Evolutionary conservation across 2,113 vertebrate species (phyloP).

Genomic region (Camelus dromedarius): DNA sequence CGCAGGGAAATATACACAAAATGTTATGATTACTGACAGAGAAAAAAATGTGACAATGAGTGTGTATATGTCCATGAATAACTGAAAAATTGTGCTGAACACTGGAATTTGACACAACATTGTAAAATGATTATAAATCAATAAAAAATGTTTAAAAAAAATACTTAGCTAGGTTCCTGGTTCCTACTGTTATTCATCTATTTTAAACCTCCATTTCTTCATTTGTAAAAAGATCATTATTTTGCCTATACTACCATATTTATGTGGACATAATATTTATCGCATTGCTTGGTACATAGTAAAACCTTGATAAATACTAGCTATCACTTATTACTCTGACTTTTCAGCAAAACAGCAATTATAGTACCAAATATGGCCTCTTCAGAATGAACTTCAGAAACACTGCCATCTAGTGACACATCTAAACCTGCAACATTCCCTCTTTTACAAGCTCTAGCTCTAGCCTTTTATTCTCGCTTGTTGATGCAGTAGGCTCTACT

Average conservation of each 20-base stretch:
- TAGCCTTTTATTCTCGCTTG: background rate
- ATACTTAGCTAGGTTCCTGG: background rate
- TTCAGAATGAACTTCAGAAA: slow-evolving; percentile 23
- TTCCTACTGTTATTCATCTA: background rate
- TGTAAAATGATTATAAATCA: too few relatives aligned
- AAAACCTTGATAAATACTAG: background rate
- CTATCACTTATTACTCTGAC: background rate
- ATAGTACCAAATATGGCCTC: background rate
- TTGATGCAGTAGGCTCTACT: background rate
- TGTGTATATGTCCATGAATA: too few relatives aligned
- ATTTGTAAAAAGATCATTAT: background rate
- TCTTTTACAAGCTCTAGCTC: background rate
- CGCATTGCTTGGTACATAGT: background rate
- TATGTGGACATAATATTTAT: background rate
- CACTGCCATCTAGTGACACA: slow-evolving; percentile 64
- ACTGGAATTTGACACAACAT: too few relatives aligned
- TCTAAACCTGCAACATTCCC: background rate
- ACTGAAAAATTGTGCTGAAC: too few relatives aligned
- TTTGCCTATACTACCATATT: background rate
- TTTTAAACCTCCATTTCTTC: background rate
- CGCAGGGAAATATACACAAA: too few relatives aligned
- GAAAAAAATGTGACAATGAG: too few relatives aligned
- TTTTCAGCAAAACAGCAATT: background rate
- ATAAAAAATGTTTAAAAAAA: background rate
- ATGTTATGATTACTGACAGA: too few relatives aligned